Evolutionary conservation across 2,113 vertebrate species (phyloP).

Genomic region (Steatornis caripensis): DNA sequence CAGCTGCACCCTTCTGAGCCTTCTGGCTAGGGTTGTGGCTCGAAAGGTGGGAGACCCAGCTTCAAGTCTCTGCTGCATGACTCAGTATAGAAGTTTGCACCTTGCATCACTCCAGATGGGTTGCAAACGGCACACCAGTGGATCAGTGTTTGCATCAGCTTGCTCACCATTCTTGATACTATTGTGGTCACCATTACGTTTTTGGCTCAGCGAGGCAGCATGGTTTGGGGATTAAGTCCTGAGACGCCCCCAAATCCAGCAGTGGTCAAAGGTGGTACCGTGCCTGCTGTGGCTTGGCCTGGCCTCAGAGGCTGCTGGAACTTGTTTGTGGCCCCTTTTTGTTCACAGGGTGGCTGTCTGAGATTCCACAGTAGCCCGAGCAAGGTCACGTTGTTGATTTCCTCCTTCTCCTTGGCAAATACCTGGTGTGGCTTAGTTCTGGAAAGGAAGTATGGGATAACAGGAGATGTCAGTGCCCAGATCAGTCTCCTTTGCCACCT

Average conservation of each 20-base stretch:
- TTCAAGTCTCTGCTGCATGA: not conserved
- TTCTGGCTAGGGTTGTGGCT: not conserved
- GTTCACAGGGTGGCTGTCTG: not conserved
- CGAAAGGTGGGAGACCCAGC: not conserved
- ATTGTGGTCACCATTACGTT: not conserved
- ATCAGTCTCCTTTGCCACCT: not conserved
- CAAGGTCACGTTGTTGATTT: not conserved
- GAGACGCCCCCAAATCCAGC: not conserved
- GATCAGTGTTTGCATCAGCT: not conserved
- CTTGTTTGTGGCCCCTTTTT: not conserved
- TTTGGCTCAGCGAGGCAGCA: not conserved
- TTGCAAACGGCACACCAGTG: not conserved
- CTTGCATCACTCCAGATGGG: not conserved
- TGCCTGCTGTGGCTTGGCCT: not conserved
- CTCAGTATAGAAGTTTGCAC: not conserved
- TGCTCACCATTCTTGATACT: not conserved
- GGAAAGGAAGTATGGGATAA: not conserved
- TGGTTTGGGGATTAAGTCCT: not conserved
- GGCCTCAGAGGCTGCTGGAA: not conserved
- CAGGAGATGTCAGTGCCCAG: not conserved
- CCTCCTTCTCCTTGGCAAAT: not conserved
- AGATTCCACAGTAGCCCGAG: not conserved
- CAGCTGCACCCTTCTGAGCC: not conserved
- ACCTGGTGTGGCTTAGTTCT: not conserved
- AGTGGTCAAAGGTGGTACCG: not conserved